These are phyloP conservation scores for Thumatha senex DNA, from an alignment of 2,888 invertebrate species.

Conservation along the genomic window DNA sequence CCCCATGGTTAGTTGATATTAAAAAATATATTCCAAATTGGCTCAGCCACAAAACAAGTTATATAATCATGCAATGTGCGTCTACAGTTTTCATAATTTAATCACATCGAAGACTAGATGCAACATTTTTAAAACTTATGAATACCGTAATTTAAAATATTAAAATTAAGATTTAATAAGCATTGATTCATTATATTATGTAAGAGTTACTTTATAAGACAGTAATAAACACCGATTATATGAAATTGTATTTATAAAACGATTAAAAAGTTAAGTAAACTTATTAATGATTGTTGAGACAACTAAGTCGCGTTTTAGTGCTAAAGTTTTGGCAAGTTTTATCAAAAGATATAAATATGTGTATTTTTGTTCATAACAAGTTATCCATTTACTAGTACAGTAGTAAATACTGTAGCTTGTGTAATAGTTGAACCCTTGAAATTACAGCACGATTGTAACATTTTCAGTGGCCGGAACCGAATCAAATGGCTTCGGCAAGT, in stretches of 20 bases:
- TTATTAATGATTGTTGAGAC: slow-evolving; percentile 23
- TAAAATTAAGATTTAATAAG: slow-evolving; percentile 40
- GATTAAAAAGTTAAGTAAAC: slow-evolving; percentile 25
- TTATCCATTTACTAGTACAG: slow-evolving; percentile 46
- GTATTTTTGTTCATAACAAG: slow-evolving; percentile 41
- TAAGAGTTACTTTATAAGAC: slow-evolving; percentile 40
- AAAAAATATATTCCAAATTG: slow-evolving; percentile 37
- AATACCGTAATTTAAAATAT: slow-evolving; percentile 47
- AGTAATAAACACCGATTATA: slow-evolving; percentile 22
- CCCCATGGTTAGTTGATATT: slow-evolving; percentile 54
- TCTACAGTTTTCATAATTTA: slow-evolving; percentile 34
- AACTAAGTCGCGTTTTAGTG: slow-evolving; percentile 11
- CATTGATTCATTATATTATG: slow-evolving; percentile 43
- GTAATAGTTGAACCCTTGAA: slow-evolving; percentile 39
- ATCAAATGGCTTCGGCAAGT: background rate
- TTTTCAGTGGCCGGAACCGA: slow-evolving; percentile 20
- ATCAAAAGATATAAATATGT: slow-evolving; percentile 44
- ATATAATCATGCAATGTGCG: slow-evolving; percentile 21
- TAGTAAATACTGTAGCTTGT: slow-evolving; percentile 49
- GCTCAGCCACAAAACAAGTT: slow-evolving; percentile 45
- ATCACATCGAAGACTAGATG: slow-evolving; percentile 31
- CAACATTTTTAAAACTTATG: slow-evolving; percentile 46
- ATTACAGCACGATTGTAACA: slow-evolving; percentile 37
- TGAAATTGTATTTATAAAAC: slow-evolving; percentile 26
- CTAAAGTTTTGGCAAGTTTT: slow-evolving; percentile 32